Evolutionary conservation across 2,113 vertebrate genomes (phyloP).

Genomic region (Brachionichthys hirsutus): DNA sequence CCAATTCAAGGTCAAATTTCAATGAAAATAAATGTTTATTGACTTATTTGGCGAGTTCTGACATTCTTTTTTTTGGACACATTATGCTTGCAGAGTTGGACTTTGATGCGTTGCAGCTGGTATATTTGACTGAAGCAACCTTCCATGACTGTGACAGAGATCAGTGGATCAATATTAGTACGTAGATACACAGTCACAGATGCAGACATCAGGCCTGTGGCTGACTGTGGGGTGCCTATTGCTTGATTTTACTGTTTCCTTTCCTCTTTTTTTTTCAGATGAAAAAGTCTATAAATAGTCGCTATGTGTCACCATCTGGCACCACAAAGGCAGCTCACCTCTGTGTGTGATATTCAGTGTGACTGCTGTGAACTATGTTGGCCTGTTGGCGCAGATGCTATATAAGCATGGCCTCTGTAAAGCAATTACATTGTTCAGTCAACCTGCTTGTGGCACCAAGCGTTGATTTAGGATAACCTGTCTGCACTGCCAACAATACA

Average conservation of each 20-base stretch:
- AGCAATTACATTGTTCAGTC: slow-evolving; percentile 41
- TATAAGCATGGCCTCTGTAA: slow-evolving; percentile 52
- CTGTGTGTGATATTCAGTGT: slow-evolving; percentile 55
- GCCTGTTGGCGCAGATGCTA: slow-evolving; percentile 44
- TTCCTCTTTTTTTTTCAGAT: neutral
- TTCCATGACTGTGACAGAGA: slow-evolving; percentile 5
- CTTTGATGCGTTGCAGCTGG: neutral
- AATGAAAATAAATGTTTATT: too few relatives aligned
- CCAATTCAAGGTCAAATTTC: too few relatives aligned
- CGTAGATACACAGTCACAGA: slow-evolving; percentile 8
- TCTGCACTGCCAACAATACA: slow-evolving; percentile 1
- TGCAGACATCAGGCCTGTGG: slow-evolving; percentile 18
- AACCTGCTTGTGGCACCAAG: slow-evolving; percentile 38
- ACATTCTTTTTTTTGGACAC: neutral
- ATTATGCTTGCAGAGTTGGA: neutral
- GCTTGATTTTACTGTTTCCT: slow-evolving; percentile 16
- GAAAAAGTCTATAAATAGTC: slow-evolving; percentile 52
- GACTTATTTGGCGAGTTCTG: neutral
- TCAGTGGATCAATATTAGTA: too few relatives aligned
- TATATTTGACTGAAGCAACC: neutral
- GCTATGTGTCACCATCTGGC: slow-evolving; percentile 65
- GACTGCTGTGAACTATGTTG: slow-evolving; percentile 58
- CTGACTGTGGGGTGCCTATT: slow-evolving; percentile 32
- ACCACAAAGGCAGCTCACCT: slow-evolving; percentile 61
- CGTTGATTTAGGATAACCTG: slow-evolving; percentile 26